Base-by-base conservation (phyloP, 2,113 vertebrate species). In the Corythaixoides concolor region DNA sequence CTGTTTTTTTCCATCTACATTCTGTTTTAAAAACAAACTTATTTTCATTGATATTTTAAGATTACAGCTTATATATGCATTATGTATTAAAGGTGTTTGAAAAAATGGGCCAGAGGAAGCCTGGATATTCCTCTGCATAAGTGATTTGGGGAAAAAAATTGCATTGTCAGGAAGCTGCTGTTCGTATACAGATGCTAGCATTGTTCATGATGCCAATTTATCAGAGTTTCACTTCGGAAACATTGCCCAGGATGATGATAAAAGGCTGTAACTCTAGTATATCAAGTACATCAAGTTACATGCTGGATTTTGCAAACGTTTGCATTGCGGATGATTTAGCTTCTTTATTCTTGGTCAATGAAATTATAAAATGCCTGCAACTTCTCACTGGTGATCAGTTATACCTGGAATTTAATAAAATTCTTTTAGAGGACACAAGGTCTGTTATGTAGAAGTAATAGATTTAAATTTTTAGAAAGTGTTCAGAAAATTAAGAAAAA, bases 41-140 rank as follows among this genome's bases (percentile, higher is more conserved):
- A 23, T 14, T 72, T 78, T 52, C 39, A 41, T 37, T 9, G 80
- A 32, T 43, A 58, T 28, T 63, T 82, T 26, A 85, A n/a, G 17
- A 43, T 33, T 62, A 45, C 6, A 77, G 37, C 7, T 45, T 45
- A 45, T 2, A 20, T 12, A 70, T 50, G 60, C 19, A 53, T 60
- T 78, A 93, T 15, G 5, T 32, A 81, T 32, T 77, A 74, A 84
- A 81, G 56, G 37, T 59, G 28, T 53, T 70, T 7, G 9, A 59
- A 91, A 86, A 89, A 85, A 75, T 6, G 10, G 41, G n/a, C n/a
- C 33, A 73, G 33, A 86, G n/a, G 39, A 93, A 92, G 55, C 8
- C 45, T 55, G 28, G 22, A 77, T 84, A 20, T 37, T 62, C 27
- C 28, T 84, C 59, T 67, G 26, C 15, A 0, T 26, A 80, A 91